Base-by-base conservation (phyloP, 2,797 vertebrate genomes). In the Heterohyrax brucei region DNA sequence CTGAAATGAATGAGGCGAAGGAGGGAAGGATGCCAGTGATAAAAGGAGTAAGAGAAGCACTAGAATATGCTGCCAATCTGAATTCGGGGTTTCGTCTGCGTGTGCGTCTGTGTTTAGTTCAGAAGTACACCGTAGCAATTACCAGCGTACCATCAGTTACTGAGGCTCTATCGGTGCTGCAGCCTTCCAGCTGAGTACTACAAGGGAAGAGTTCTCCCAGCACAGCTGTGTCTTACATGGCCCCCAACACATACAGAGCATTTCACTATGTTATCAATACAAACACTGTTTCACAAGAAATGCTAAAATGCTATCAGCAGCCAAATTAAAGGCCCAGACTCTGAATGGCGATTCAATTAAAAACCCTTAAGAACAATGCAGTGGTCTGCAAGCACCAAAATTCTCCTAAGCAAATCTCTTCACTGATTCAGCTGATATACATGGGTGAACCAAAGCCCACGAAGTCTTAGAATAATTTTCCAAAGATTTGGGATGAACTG, bases 351-450 rank as follows among this genome's bases (percentile, higher is more conserved):
- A 77, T 33, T 94, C 64, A 19, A 68, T 78, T 81, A 83, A 30
- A 90, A 96, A 91, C 50, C 76, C 39, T 94, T 82, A 53, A 89
- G 96, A 97, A 92, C 62, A 89, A 92, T 39, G 44, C 13, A 10
- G 22, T 13, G 75, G 48, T 88, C 89, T 89, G 33, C 64, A 95
- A 96, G 87, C 50, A 85, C 48, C 83, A 93, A 86, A 19, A 82
- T 76, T 94, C 64, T 94, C 80, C 77, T 70, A 91, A 96, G 78
- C 87, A 95, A 97, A 95, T 48, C 78, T 75, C 93, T 95, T 82
- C 26, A 68, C 93, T 78, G n/a, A 82, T 85, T 82, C 95, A 79
- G 76, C 56, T 83, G 88, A 97, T 82, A 66, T 64, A 93, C 93
- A 96, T 89, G 84, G 91, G 93, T 95, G 84, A 97, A 39, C 48